phyloP scores from a whole-genome alignment of 2,888 invertebrate genomes.

The Cylindroiulus punctatus region DNA sequence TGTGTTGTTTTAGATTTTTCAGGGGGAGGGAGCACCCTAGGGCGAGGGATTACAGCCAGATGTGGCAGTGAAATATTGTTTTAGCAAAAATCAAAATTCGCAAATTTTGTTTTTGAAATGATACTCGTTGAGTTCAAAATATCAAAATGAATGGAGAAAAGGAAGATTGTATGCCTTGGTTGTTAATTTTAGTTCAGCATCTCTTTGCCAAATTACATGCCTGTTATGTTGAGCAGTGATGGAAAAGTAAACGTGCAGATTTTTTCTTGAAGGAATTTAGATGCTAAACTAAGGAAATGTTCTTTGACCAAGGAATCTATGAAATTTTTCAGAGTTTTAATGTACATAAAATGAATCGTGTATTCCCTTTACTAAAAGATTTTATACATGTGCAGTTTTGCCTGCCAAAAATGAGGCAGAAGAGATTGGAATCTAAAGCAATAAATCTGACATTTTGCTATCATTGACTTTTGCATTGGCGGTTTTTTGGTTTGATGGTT shows the following conservation, averaged over 20 bases:
- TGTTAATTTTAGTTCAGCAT: too few relatives aligned
- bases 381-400: conserved; percentile 25
- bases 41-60: too few relatives aligned
- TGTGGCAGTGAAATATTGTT: not conserved
- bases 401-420: not conserved
- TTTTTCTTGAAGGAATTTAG: not conserved
- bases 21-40: conserved; percentile 4
- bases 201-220: too few relatives aligned
- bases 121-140: not conserved
- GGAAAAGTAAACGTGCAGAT: too few relatives aligned
- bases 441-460: conserved; percentile 20
- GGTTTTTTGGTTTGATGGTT: too few relatives aligned
- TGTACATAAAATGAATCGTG: not conserved
- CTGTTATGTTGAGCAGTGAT: too few relatives aligned
- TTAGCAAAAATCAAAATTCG: not conserved
- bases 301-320: not conserved
- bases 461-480: not conserved
- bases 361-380: not conserved
- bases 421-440: not conserved
- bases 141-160: not conserved
- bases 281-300: not conserved
- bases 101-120: not conserved
- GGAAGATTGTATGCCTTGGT: too few relatives aligned
- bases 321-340: conserved; percentile 4
- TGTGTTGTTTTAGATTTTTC: not conserved